phyloP scores from a whole-genome alignment of 2,888 invertebrate genomes.

The Seira sanloemensis region DNA sequence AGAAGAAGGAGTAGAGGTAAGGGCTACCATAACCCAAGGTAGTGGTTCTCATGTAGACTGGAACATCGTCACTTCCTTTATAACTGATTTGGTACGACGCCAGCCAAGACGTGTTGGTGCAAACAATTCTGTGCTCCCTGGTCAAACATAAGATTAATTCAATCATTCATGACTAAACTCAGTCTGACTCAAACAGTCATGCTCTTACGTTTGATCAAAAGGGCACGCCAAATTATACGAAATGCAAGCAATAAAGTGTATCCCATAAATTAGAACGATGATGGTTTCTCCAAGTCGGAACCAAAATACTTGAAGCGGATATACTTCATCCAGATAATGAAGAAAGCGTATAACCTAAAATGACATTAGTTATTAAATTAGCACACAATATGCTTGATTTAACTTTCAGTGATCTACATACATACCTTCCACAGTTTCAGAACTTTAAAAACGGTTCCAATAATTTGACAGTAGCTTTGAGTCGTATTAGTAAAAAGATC shows the following conservation, averaged over 20 bases:
- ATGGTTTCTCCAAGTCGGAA: slow-evolving; percentile 65
- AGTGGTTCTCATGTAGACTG: slow-evolving; percentile 20
- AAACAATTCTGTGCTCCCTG: not conserved
- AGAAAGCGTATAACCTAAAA: slow-evolving; percentile 67
- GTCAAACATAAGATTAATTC: not conserved
- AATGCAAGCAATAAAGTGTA: slow-evolving; percentile 71
- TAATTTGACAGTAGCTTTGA: slow-evolving; percentile 10
- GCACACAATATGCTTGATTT: not conserved
- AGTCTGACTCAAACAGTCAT: no score
- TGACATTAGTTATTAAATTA: no score
- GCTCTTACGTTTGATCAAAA: slow-evolving; percentile 30
- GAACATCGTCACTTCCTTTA: slow-evolving; percentile 21
- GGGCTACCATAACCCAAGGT: slow-evolving; percentile 46
- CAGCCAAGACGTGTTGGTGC: slow-evolving; percentile 58
- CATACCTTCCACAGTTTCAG: slow-evolving; percentile 69
- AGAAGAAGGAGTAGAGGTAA: slow-evolving; percentile 67
- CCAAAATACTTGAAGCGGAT: slow-evolving; percentile 65
- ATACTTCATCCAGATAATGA: slow-evolving; percentile 63
- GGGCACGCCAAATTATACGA: slow-evolving; percentile 66
- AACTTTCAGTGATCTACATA: no score
- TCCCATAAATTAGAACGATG: slow-evolving; percentile 57
- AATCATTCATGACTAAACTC: no score
- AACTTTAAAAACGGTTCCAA: slow-evolving; percentile 41
- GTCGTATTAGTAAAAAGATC: not conserved
- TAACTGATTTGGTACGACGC: slow-evolving; percentile 50